Conservation (phyloP, 2,797 vertebrate genomes). For the Microcaecilia unicolor region DNA sequence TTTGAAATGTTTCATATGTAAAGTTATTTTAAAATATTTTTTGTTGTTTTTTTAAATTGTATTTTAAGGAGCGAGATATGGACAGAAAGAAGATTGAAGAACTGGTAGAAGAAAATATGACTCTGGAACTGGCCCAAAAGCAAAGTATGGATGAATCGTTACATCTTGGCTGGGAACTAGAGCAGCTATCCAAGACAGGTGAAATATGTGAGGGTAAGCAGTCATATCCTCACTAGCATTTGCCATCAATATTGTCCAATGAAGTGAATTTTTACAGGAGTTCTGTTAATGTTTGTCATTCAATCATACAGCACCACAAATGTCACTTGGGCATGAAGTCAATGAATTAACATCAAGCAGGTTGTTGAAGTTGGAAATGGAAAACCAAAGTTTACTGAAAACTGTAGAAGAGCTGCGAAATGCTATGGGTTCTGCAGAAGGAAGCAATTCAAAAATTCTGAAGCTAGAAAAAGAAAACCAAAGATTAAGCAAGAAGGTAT, state of each 20-base stretch:
- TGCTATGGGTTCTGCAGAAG: constrained; percentile 51
- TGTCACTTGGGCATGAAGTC: constrained; percentile 90
- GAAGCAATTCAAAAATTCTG: constrained; percentile 58
- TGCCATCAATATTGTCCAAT: too few relatives aligned
- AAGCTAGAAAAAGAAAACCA: constrained; percentile 84
- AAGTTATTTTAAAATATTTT: neutral
- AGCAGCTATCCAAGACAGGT: constrained; percentile 89
- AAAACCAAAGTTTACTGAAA: constrained; percentile 90
- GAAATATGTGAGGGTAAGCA: constrained; percentile 78
- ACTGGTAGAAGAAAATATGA: constrained; percentile 92
- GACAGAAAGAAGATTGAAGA: constrained; percentile 93
- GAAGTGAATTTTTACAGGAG: too few relatives aligned
- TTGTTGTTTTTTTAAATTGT: constrained; percentile 2
- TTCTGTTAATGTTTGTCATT: constrained; percentile 2
- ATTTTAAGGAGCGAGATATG: constrained; percentile 82
- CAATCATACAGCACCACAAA: constrained; percentile 67
- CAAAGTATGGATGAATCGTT: constrained; percentile 97
- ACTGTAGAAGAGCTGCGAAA: constrained; percentile 81
- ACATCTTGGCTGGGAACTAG: constrained; percentile 95
- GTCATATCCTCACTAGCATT: too few relatives aligned
- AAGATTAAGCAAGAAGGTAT: constrained; percentile 80
- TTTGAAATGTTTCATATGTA: too few relatives aligned
- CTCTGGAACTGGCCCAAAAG: constrained; percentile 94
- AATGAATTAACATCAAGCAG: constrained; percentile 90
- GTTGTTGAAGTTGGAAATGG: constrained; percentile 90